Base-by-base conservation (phyloP, 2,113 vertebrate species). In the Coregonus clupeaformis region DNA sequence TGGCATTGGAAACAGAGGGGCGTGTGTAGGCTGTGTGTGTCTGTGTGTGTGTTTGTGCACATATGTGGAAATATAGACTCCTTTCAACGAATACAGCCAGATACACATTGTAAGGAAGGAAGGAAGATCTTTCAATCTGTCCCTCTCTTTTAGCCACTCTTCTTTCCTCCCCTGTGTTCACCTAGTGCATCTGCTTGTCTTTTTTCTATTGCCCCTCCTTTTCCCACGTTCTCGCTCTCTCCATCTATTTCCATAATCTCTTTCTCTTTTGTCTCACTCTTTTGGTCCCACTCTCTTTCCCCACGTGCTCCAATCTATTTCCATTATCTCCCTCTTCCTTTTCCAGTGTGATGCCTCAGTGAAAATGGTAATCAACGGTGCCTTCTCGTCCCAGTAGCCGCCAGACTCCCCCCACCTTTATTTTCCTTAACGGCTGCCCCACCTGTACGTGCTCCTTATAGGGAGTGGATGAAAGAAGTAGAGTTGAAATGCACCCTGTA, bases 401-500 rank as follows among this genome's bases (percentile, higher is more conserved):
- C 77, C 82, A 71, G 74, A 62, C 57, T 25, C 9, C 52, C 2
- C 18, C 32, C 49, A 68, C n/a, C 3, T n/a, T 29, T 69, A 67
- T 52, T 77, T 36, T 32, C 71, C 69, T 52, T 77, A 45, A 75
- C 74, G 70, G 45, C 85, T 79, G 83, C 84, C 81, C 76, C 80
- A 83, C 77, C 73, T 78, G 85, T 74, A 84, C 82, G 86, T 68
- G 72, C 57, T 85, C 74, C 27, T 84, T 89, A 88, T 81, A 81
- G 85, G 18, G 86, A 83, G 82, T 86, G 81, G 84, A 82, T 86
- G 84, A 84, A 88, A 88, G 78, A 81, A 82, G 76, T 86, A 86
- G 3, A 29, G 36, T 42, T 11, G 84, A 92, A 92, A 90, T 90
- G 86, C 83, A 83, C 86, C 82, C 82, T 89, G 89, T 91, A 91